Conservation (phyloP, 2,113 vertebrate species). For the Aspiorhynchus laticeps region DNA sequence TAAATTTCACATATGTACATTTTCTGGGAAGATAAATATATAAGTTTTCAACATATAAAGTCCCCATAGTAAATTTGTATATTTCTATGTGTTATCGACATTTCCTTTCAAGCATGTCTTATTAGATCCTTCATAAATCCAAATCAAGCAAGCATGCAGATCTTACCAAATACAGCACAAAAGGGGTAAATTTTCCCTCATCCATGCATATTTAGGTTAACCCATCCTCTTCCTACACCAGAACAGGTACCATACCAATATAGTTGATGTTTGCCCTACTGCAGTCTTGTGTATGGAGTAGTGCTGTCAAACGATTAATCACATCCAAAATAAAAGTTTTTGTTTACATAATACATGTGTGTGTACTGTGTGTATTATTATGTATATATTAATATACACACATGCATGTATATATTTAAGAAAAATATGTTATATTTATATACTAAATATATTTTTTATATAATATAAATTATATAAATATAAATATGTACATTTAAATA, state of each 20-base stretch:
- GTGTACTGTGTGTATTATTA: no score
- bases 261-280: background rate
- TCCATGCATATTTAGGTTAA: background rate
- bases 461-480: no score
- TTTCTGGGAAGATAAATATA: background rate
- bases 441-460: no score
- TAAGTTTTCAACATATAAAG: background rate
- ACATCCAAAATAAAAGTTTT: no score
- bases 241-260: background rate
- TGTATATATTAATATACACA: no score
- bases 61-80: no score
- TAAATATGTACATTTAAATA: no score
- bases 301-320: no score
- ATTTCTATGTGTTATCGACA: background rate
- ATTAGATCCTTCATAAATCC: slow-evolving; percentile 2
- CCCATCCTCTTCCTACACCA: background rate
- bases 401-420: no score
- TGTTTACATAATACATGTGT: no score
- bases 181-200: background rate
- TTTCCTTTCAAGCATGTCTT: background rate
- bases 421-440: no score
- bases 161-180: background rate
- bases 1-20: background rate
- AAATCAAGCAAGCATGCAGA: background rate
- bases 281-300: background rate